Evolutionary conservation across 1,140 invertebrate genomes (phyloP), one percentile per base, ranked within the genome.

Genomic region (Solenopsis fugax): DNA sequence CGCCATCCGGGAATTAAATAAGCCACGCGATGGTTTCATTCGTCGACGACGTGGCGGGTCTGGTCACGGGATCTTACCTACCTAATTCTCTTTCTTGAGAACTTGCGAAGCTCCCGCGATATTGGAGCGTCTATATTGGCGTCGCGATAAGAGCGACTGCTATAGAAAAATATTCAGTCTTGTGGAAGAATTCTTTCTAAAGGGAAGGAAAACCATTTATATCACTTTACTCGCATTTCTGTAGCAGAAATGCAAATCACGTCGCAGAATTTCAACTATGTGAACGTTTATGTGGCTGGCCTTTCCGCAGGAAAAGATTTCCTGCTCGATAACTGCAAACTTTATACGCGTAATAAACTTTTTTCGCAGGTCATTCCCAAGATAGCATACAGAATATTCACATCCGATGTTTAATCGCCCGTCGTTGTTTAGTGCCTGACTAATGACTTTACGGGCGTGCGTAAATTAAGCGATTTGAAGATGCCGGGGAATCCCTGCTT

Each of bases 1-100:
- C 87, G 90, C 73, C 86, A 86, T 88, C 86, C 71, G 89, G 69
- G 73, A 77, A 73, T 65, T 84, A 87, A 87, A 87, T 72, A 80
- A 88, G 78, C 72, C 85, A 84, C 75, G 84, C 88, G 89, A 90
- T 85, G 50, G 58, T 85, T 60, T 34, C 78, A 71, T 60, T 65
- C 78, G 54, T 58, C 69, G 62, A 9, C 80, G 45, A 85, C 60
- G 86, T 75, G 67, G 60, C 45, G 48, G 86, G 72, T 78, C 58
- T 34, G 16, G 34, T 60, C 87, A 82, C 69, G 80, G 54, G 41
- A 84, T 75, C 54, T 45, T 48, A 24, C 21, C 65, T 50, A 29
- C 18, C 41, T 62, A 65, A 69, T 56, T 60, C 41, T 48, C 41
- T 73, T 60, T 60, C 54, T 73, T 62, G 69, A 56, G 56, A 60